Percentiles rank a stretch among this genome's conserved stretches.
phyloP scores from a whole-genome alignment of 2,113 vertebrate genomes.

The Corythaeola cristata region DNA sequence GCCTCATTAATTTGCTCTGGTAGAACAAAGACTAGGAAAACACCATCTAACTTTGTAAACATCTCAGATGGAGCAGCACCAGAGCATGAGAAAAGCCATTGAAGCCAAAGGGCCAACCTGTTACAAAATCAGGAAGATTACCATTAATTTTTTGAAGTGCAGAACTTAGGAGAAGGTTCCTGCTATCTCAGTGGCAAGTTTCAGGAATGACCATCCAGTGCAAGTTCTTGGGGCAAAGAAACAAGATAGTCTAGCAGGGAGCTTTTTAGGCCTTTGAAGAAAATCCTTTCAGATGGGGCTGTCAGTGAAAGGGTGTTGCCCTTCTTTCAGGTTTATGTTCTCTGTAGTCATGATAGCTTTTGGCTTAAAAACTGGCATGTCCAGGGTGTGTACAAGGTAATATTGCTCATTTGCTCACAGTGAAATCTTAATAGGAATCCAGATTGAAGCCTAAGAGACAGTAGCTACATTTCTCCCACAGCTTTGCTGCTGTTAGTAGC shows the following conservation, averaged over 20 bases:
- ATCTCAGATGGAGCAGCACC: not conserved
- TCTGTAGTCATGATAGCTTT: not conserved
- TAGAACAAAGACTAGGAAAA: not conserved
- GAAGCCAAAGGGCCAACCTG: not conserved
- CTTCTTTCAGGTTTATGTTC: not conserved
- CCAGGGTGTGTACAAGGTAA: not conserved
- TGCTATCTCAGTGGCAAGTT: not conserved
- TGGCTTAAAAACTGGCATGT: not conserved
- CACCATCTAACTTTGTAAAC: not conserved
- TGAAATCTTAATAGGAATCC: not conserved
- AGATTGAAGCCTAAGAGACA: not conserved
- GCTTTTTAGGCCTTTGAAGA: not conserved
- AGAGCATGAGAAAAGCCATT: not conserved
- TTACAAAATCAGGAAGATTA: not conserved
- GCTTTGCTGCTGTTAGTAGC: not conserved
- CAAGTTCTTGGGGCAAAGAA: not conserved
- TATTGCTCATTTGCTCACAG: not conserved
- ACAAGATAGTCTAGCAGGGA: not conserved
- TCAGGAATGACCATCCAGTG: not conserved
- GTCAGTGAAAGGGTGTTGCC: not conserved
- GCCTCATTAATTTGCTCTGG: not conserved
- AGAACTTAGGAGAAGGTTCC: not conserved
- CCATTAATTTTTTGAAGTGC: not conserved
- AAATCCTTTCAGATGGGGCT: not conserved
- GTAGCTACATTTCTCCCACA: not conserved